Evolutionary conservation across 2,888 invertebrate genomes (phyloP).

Genomic region (Pterobdella sp.): DNA sequence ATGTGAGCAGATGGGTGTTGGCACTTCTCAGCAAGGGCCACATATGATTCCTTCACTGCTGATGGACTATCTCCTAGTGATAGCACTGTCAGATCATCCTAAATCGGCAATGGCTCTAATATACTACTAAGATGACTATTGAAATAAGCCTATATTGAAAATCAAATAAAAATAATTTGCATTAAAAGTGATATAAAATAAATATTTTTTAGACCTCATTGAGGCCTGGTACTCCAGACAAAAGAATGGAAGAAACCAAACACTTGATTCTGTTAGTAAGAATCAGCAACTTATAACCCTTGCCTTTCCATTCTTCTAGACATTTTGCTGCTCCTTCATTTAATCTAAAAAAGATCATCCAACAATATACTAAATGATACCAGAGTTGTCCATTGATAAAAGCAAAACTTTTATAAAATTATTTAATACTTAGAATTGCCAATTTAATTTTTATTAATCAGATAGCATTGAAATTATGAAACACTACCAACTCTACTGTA

Average conservation of each 20-base stretch:
- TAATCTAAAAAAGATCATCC: background rate
- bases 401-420: too few species aligned
- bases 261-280: background rate
- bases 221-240: background rate
- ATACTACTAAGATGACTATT: background rate
- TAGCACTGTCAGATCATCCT: constrained; percentile 15
- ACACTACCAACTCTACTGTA: constrained; percentile 16
- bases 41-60: constrained; percentile 23
- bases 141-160: too few species aligned
- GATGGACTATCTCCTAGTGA: constrained; percentile 16
- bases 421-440: too few species aligned
- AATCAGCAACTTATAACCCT: background rate
- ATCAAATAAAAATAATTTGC: background rate
- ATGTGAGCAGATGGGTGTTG: constrained; percentile 11
- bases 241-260: background rate
- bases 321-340: background rate
- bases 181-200: background rate
- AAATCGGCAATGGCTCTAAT: background rate
- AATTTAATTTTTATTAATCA: too few species aligned
- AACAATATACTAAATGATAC: too few species aligned
- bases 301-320: background rate
- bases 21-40: constrained; percentile 20
- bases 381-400: too few species aligned
- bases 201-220: background rate
- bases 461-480: background rate